Evolutionary conservation across 1,140 invertebrate genomes (phyloP).

Genomic region (Tetramorium parvispinum): DNA sequence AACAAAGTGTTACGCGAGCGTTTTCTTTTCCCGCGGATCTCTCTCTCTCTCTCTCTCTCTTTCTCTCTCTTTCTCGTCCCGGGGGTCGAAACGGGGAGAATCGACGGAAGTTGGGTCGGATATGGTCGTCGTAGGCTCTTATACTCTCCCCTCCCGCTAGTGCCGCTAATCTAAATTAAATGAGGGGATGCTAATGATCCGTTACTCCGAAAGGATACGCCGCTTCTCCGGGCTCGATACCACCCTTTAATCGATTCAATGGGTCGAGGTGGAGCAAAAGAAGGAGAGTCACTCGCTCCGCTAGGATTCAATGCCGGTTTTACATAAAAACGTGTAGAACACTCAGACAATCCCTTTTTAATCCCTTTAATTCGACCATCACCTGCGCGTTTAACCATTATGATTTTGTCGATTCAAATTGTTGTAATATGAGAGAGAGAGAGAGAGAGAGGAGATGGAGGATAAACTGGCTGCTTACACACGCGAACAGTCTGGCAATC

Average conservation of each 20-base stretch:
- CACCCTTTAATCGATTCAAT: conserved; percentile 74
- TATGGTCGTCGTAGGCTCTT: conserved; percentile 61
- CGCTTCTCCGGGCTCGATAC: conserved; percentile 54
- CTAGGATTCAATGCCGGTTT: conserved; percentile 64
- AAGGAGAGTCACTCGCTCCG: conserved; percentile 41
- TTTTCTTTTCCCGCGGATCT: conserved; percentile 55
- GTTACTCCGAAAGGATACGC: conserved; percentile 75
- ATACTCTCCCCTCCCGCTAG: conserved; percentile 15
- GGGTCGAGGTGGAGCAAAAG: conserved; percentile 47
- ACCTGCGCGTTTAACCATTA: conserved; percentile 3
- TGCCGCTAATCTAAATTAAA: conserved; percentile 79
- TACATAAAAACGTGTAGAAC: conserved; percentile 72
- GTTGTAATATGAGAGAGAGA: neutral
- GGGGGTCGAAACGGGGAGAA: neutral
- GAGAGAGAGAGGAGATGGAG: too few relatives aligned
- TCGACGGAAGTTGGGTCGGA: conserved; percentile 59
- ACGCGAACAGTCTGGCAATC: conserved; percentile 18
- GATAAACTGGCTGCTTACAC: neutral
- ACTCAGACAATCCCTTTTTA: conserved; percentile 30
- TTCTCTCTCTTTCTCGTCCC: too few relatives aligned
- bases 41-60: too few relatives aligned
- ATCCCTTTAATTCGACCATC: conserved; percentile 41
- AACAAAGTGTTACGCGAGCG: conserved; percentile 68
- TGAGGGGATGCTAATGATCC: conserved; percentile 79
- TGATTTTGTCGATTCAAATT: conserved; percentile 3